Percentiles rank a stretch among this genome's conserved stretches.
Evolutionary conservation across 2,113 vertebrate genomes (phyloP).

Genomic region (Etia nguti): DNA sequence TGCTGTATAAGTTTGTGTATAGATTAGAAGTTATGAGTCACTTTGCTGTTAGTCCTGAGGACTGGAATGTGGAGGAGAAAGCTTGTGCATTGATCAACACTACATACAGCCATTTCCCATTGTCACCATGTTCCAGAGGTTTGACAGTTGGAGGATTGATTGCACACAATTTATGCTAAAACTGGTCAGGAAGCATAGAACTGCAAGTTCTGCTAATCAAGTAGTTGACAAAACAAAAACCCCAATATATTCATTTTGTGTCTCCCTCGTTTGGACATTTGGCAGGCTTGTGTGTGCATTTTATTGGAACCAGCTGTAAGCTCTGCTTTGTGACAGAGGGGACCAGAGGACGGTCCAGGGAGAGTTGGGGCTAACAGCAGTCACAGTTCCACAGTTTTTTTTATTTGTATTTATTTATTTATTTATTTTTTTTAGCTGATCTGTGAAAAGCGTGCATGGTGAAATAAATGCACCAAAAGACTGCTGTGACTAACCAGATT

Average conservation of each 20-base stretch:
- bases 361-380: background rate
- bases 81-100: conserved; percentile 46
- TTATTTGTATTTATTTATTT: rapidly evolving
- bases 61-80: conserved; percentile 18
- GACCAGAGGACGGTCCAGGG: conserved; percentile 1
- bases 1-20: background rate
- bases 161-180: background rate
- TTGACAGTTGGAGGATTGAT: conserved; percentile 15
- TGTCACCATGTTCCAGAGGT: conserved; percentile 25
- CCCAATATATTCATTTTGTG: background rate
- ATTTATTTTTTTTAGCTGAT: conserved; percentile 1
- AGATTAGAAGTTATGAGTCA: conserved; percentile 1
- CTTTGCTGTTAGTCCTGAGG: conserved; percentile 22
- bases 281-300: background rate
- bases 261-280: conserved; percentile 22
- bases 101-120: conserved; percentile 27
- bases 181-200: conserved; percentile 5
- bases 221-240: conserved; percentile 14
- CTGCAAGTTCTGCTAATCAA: conserved; percentile 18
- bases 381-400: background rate
- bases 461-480: background rate
- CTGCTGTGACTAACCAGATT: background rate
- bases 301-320: conserved; percentile 67
- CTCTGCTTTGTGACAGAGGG: conserved; percentile 28
- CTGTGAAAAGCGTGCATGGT: conserved; percentile 30